A percentile compares a stretch with the other conserved stretches of the same genome.
These are phyloP conservation scores for Melieria omissa DNA, from an alignment of 2,888 invertebrate genomes.

Conservation along the genomic window DNA sequence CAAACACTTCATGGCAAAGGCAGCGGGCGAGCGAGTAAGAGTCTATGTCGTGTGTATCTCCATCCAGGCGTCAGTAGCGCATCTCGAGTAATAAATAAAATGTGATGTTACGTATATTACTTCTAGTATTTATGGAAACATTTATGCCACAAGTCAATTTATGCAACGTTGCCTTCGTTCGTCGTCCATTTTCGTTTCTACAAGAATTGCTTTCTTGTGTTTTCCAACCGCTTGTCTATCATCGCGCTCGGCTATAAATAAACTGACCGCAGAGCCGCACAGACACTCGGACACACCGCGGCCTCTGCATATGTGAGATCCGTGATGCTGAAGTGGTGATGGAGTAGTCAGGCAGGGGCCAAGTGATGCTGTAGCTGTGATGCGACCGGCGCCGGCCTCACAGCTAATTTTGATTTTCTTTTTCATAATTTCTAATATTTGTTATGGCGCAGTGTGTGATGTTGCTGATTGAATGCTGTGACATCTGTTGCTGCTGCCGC, in stretches of 20 bases:
- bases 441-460: slow-evolving; percentile 37
- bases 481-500: slow-evolving; percentile 34
- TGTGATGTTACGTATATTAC: not conserved
- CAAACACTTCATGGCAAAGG: no score
- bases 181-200: not conserved
- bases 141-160: slow-evolving; percentile 15
- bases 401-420: not conserved
- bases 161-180: slow-evolving; percentile 1
- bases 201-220: not conserved
- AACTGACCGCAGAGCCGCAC: not conserved
- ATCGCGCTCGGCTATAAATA: slow-evolving; percentile 20
- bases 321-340: slow-evolving; percentile 24
- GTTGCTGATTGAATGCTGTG: slow-evolving; percentile 43
- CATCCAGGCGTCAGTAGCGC: no score
- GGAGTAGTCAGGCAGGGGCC: slow-evolving; percentile 7
- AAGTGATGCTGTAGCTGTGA: slow-evolving; percentile 28
- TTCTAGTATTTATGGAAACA: slow-evolving; percentile 15
- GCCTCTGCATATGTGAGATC: not conserved
- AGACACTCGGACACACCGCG: not conserved
- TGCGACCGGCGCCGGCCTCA: not conserved
- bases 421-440: not conserved
- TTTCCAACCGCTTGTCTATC: slow-evolving; percentile 9
- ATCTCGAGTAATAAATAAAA: not conserved
- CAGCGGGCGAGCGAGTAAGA: no score
- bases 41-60: no score